Conservation (phyloP, 2,113 vertebrate genomes). For the Cygnus atratus region DNA sequence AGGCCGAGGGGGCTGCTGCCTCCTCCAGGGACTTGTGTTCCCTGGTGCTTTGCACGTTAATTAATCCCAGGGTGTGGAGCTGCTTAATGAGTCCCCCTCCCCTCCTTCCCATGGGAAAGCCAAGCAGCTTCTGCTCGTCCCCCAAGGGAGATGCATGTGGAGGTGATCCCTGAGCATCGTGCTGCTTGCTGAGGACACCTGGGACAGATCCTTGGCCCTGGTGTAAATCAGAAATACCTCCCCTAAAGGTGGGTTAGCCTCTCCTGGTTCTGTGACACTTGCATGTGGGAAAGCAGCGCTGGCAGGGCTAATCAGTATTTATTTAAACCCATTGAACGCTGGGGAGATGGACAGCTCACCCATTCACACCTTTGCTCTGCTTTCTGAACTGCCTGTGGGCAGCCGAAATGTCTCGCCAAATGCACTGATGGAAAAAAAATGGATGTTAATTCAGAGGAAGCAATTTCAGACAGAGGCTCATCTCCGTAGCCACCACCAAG, state of each 20-base stretch:
- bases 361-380: neutral
- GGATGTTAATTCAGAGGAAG: neutral
- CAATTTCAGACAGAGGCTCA: neutral
- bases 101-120: slow-evolving; percentile 12
- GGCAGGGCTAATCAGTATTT: neutral
- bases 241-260: neutral
- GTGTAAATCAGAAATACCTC: neutral
- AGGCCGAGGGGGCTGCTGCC: neutral
- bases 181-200: neutral
- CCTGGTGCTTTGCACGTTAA: neutral
- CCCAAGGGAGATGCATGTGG: neutral
- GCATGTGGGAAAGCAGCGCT: neutral
- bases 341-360: neutral
- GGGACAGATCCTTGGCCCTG: neutral
- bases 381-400: neutral
- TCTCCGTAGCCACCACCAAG: neutral
- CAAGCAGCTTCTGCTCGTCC: slow-evolving; percentile 11
- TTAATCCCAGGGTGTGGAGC: slow-evolving; percentile 8
- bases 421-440: neutral
- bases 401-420: neutral
- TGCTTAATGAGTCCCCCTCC: neutral
- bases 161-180: slow-evolving; percentile 1
- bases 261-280: accelerated
- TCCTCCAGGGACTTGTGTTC: neutral
- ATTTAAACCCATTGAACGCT: neutral